Evolutionary conservation across 2,113 vertebrate species (phyloP).

Genomic region (Paradisaea rubra): DNA sequence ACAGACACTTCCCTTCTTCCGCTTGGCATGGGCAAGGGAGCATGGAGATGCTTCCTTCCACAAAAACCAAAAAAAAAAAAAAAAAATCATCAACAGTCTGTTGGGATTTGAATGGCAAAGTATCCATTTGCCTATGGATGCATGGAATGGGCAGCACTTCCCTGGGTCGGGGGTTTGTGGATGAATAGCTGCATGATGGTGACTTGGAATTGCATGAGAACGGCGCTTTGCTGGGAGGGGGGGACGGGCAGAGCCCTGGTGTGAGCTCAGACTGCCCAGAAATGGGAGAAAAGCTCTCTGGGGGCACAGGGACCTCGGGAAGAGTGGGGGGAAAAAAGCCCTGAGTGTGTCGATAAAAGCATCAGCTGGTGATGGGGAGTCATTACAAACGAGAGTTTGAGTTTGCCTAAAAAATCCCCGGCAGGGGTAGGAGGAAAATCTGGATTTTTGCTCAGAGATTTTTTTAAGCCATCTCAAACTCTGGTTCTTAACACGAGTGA

Average conservation of each 20-base stretch:
- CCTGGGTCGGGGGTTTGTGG: accelerated
- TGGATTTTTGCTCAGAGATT: background rate
- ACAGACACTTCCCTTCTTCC: background rate
- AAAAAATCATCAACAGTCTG: background rate
- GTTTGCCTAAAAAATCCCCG: accelerated
- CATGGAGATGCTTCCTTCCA: constrained; percentile 4
- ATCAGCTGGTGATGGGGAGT: background rate
- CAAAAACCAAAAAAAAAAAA: background rate
- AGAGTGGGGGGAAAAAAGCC: background rate
- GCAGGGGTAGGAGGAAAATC: background rate
- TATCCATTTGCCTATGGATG: background rate
- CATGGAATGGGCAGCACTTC: background rate
- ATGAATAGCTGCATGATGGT: background rate
- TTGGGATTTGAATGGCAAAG: background rate
- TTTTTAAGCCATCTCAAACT: background rate
- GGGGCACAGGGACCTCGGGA: background rate
- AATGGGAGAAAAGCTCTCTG: background rate
- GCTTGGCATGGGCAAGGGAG: background rate
- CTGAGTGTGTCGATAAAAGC: background rate
- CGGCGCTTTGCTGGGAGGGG: background rate
- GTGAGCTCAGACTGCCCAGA: background rate
- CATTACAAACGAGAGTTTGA: background rate
- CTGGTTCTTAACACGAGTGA: accelerated
- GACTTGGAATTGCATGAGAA: background rate
- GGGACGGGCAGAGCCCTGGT: background rate